These are phyloP conservation scores for Sylvilagus floridanus DNA, from an alignment of 2,797 vertebrate genomes.

Conservation along the genomic window DNA sequence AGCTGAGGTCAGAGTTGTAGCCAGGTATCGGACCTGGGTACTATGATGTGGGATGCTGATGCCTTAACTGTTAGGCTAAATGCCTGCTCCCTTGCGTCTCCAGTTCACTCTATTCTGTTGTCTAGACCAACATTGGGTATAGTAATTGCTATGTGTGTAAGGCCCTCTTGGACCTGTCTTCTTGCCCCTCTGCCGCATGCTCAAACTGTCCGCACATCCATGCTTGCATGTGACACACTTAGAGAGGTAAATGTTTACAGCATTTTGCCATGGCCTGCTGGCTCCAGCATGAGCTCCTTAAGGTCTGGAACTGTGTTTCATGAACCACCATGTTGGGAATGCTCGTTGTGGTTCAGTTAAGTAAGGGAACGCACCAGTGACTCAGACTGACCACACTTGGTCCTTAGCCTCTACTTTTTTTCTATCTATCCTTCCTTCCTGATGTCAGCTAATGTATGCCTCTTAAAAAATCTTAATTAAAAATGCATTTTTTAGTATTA, in stretches of 20 bases:
- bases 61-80: too few species aligned
- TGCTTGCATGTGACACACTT: accelerated
- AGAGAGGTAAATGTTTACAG: neutral
- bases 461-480: neutral
- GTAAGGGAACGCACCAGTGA: neutral
- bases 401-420: neutral
- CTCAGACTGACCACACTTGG: neutral
- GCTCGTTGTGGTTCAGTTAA: neutral
- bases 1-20: too few species aligned
- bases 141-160: neutral
- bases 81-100: too few species aligned
- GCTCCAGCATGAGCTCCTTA: neutral
- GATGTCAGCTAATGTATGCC: neutral
- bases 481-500: neutral
- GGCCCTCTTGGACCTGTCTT: neutral
- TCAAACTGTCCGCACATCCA: accelerated
- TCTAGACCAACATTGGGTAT: neutral
- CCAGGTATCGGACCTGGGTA: too few species aligned
- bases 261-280: neutral
- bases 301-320: neutral
- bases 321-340: neutral
- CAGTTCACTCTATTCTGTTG: too few species aligned
- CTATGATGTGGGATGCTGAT: too few species aligned
- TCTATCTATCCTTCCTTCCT: neutral
- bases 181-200: neutral